These are phyloP conservation scores for Salarias fasciatus DNA, from an alignment of 2,797 vertebrate genomes.

Conservation along the genomic window DNA sequence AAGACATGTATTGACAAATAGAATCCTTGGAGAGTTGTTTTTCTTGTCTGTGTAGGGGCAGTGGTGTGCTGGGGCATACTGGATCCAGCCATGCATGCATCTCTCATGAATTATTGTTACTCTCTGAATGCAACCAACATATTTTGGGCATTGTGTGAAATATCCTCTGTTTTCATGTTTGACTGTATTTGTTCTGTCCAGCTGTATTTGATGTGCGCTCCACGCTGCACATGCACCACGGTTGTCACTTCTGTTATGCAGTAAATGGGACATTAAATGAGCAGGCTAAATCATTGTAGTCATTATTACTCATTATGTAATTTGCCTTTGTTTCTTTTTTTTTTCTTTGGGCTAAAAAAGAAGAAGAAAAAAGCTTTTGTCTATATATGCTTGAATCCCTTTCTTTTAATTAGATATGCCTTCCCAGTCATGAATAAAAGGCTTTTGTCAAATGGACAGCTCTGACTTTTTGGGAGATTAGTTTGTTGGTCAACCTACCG, in stretches of 20 bases:
- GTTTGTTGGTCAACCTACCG: constrained; percentile 50
- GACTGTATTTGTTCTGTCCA: neutral
- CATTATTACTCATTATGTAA: constrained; percentile 1
- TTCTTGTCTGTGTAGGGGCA: neutral
- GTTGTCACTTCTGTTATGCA: neutral
- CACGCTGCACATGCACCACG: neutral
- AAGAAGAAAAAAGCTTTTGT: constrained; percentile 5
- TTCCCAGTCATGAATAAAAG: constrained; percentile 45
- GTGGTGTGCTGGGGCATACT: neutral
- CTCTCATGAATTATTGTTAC: neutral
- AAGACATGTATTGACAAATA: constrained; percentile 6
- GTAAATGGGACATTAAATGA: neutral
- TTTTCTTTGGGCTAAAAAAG: constrained; percentile 1
- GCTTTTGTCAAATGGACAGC: constrained; percentile 54
- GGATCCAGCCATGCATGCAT: neutral
- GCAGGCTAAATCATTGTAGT: neutral
- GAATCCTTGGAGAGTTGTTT: neutral
- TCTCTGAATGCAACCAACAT: neutral
- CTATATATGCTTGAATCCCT: constrained; percentile 9
- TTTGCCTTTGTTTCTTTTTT: neutral
- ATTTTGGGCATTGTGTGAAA: no score
- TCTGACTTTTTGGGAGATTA: constrained; percentile 58
- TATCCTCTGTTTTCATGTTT: constrained; percentile 1
- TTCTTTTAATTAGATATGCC: constrained; percentile 15
- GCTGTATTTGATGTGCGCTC: neutral